Percentiles rank a stretch among this genome's conserved stretches.
Evolutionary conservation across 2,113 vertebrate genomes (phyloP).

Genomic region (Paratilapia polleni): DNA sequence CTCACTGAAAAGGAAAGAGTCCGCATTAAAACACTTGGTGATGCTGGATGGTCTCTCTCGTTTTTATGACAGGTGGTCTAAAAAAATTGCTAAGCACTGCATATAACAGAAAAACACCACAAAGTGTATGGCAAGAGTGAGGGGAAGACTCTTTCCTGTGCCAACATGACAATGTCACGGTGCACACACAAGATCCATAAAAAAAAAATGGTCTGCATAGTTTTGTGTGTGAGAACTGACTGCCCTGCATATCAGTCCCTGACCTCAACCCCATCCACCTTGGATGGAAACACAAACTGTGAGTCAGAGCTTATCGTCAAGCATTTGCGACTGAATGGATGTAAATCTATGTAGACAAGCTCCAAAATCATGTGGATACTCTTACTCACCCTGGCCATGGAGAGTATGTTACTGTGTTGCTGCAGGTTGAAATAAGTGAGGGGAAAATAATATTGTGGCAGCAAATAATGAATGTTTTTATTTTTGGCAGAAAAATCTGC

Average conservation of each 20-base stretch:
- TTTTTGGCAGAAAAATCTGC: background rate
- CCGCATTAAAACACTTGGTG: too few relatives aligned
- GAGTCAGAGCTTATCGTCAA: background rate
- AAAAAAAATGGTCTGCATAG: background rate
- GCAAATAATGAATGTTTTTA: background rate
- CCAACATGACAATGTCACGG: background rate
- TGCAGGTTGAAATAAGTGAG: background rate
- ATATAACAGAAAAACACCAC: background rate
- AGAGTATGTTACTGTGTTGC: background rate
- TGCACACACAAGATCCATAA: background rate
- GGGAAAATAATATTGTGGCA: background rate
- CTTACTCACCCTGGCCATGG: background rate
- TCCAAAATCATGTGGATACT: background rate
- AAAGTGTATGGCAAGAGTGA: background rate
- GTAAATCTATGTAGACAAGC: background rate
- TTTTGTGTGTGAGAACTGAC: background rate
- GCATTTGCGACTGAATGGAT: background rate
- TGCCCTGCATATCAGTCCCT: background rate
- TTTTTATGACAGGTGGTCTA: too few relatives aligned
- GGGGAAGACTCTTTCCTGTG: background rate
- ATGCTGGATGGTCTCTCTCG: too few relatives aligned
- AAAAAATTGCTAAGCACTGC: too few relatives aligned
- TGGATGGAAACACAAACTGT: background rate
- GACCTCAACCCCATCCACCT: background rate
- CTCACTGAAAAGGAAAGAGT: too few relatives aligned